Base-by-base conservation (phyloP, 2,113 vertebrate species). In the Aegotheles bennettii region DNA sequence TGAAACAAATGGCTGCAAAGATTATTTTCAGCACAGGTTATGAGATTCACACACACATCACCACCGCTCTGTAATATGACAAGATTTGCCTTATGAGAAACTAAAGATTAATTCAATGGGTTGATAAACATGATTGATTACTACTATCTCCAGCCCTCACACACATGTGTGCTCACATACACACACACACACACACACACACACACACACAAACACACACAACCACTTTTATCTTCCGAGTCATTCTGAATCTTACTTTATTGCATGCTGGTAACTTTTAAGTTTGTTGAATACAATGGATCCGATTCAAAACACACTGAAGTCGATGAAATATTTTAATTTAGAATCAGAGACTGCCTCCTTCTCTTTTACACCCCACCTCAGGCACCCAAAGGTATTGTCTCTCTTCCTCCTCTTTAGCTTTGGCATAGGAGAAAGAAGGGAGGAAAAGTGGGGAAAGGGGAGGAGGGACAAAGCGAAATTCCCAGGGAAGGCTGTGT, bases 151-250 rank as follows among this genome's bases (percentile, higher is more conserved):
- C 3, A 4, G 21, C 8, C 5, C 6, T 33, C 64, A 83, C 42
- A 74, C 16, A 19, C 5, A 10, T 5, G 8, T 2, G 10, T n/a
- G n/a, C n/a, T n/a, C n/a, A n/a, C n/a, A n/a, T n/a, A n/a, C n/a
- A n/a, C n/a, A n/a, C n/a, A n/a, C n/a, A n/a, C n/a, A n/a, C n/a
- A n/a, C n/a, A n/a, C n/a, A n/a, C n/a, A n/a, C n/a, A n/a, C n/a
- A n/a, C n/a, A n/a, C 12, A n/a, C 4, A 16, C 16, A 40, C 7
- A n/a, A 2, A 45, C 4, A 29, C 20, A 26, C 3, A 14, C 19
- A 69, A 40, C 26, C 11, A 11, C 35, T 86, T 89, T 69, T 5
- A 33, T 78, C 24, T 81, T 74, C 50, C 59, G 0, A 0, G 12
- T 17, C 1, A 0, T 42, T 87, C 36, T 61, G 21, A 78, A 43